Percentiles rank a stretch among this genome's conserved stretches.
phyloP scores from a whole-genome alignment of 1,140 invertebrate species.

The Cydia amplana region DNA sequence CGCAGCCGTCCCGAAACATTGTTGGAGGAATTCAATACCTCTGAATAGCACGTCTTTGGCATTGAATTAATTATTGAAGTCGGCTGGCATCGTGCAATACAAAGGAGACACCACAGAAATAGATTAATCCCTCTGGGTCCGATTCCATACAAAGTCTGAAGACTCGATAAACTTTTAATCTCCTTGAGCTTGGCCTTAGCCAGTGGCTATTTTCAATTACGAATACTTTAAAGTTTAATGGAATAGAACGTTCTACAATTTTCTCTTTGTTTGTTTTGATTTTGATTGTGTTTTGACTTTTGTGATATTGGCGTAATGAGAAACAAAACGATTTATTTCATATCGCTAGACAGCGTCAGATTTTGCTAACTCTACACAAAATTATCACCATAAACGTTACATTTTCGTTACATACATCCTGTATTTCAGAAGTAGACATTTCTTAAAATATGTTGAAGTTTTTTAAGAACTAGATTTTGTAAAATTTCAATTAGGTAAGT shows the following conservation, averaged over 20 bases:
- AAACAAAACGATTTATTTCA: neutral
- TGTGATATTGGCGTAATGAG: neutral
- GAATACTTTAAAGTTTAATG: neutral
- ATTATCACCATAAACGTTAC: neutral
- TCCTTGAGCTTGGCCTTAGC: constrained; percentile 2
- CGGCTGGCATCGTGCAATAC: neutral
- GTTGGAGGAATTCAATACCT: constrained; percentile 16
- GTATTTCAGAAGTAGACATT: too few species aligned
- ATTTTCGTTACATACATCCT: too few species aligned
- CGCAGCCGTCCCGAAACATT: neutral
- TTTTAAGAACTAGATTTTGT: too few species aligned
- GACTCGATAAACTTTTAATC: constrained; percentile 28
- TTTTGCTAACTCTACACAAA: neutral
- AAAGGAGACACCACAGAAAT: constrained; percentile 13
- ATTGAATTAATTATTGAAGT: constrained; percentile 26
- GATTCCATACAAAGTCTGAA: constrained; percentile 18
- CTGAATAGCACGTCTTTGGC: neutral
- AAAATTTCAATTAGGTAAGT: too few species aligned
- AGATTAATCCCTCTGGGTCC: constrained; percentile 19
- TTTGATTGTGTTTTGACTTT: neutral
- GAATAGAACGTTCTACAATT: neutral
- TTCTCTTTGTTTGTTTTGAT: neutral
- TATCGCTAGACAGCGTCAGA: neutral
- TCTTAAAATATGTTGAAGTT: too few species aligned
- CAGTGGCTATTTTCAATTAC: constrained; percentile 22